A percentile compares a stretch with the other conserved stretches of the same genome.
phyloP scores from a whole-genome alignment of 2,113 vertebrate species.

The Pithys albifrons region DNA sequence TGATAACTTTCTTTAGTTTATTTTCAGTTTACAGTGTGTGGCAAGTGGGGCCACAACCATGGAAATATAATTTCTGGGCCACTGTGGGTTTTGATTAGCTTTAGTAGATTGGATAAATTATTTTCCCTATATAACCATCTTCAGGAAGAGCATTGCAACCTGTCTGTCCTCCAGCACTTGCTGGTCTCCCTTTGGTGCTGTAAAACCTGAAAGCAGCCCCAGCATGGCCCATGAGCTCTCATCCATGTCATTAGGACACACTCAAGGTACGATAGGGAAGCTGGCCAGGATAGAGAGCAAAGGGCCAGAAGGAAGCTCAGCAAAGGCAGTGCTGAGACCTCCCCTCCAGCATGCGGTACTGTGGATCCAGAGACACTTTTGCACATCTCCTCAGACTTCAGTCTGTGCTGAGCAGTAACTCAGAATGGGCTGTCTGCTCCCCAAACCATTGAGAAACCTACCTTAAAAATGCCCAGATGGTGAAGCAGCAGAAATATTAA shows the following conservation, averaged over 20 bases:
- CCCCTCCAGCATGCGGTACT: conserved; percentile 13
- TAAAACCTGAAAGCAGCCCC: neutral
- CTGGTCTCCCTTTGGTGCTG: neutral
- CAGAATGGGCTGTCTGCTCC: neutral
- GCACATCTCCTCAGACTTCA: neutral
- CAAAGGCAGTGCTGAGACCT: neutral
- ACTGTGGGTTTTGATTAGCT: neutral
- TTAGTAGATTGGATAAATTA: neutral
- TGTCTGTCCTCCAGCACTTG: neutral
- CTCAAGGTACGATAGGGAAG: conserved; percentile 64
- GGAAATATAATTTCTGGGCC: neutral
- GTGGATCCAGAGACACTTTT: neutral
- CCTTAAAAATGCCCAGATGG: neutral
- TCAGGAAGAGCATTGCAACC: neutral
- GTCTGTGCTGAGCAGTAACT: neutral
- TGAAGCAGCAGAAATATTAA: neutral
- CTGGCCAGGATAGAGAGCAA: neutral
- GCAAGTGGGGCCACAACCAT: neutral
- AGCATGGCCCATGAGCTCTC: neutral
- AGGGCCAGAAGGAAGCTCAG: neutral
- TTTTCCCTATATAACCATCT: neutral
- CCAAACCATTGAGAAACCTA: neutral
- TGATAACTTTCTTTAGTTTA: neutral
- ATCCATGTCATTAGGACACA: neutral
- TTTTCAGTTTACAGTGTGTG: conserved; percentile 41